Base-by-base conservation (phyloP, 2,888 invertebrate genomes). In the Perithous albicinctus region DNA sequence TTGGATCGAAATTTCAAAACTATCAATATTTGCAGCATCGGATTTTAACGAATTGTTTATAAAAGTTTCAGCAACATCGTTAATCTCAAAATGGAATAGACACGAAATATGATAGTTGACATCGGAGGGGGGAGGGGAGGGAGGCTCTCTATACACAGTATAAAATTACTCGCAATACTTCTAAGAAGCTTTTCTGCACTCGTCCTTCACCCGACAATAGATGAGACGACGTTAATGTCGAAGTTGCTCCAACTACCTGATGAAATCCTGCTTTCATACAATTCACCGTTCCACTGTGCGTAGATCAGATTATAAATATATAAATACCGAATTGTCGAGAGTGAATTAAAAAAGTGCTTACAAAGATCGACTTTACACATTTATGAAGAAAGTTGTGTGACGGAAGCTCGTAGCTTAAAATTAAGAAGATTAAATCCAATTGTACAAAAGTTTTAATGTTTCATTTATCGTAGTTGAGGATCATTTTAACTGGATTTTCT, bases 281-380 rank as follows among this genome's bases (percentile, higher is more conserved):
- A 29, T 66, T 35, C 1, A 26, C 7, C 29, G 6, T 6, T 1
- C 48, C 20, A n/a, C 56, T 38, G 4, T 32, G 6, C 6, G 20
- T 20, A 20, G 6, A 7, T 41, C 12, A 41, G 8, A 38, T 61
- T 61, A 59, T 67, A 72, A 61, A 72, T 67, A 73, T 61, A 29
- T n/a, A 77, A 35, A 5, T 41, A 41, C 15, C 41, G 48, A 77
- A 35, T 6, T 41, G 51, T 20, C 41, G 48, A 35, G 61, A 61
- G 10, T 48, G 38, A 48, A 48, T 48, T n/a, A 59, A 51, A 51
- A 48, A 64, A n/a, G n/a, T 23, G 38, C 23, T 48, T 38, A 64
- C 18, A 48, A 70, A 56, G 18, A 69, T 78, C 63, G 64, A 64
- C 51, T 54, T 59, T 59, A 69, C 41, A 70, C 54, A 74, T 74